phyloP scores from a whole-genome alignment of 2,797 vertebrate genomes.

The Characodon lateralis region DNA sequence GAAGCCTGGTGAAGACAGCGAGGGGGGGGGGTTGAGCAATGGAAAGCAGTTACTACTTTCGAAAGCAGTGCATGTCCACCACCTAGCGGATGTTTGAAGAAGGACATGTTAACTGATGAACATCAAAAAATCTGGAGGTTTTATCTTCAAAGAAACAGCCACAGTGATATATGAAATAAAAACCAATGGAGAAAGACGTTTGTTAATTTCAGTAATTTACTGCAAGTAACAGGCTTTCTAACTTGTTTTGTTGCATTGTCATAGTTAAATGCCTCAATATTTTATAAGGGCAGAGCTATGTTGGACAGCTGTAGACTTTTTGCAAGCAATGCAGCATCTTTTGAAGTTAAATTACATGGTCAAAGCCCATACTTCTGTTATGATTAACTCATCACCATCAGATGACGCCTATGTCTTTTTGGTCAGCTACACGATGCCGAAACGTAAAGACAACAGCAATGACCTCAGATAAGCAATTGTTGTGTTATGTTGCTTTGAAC shows the following conservation, averaged over 20 bases:
- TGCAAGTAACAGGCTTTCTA: not conserved
- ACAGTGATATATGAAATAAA: not conserved
- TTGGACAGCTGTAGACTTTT: not conserved
- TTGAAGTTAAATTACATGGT: too few relatives aligned
- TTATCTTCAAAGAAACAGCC: not conserved
- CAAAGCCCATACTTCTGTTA: too few relatives aligned
- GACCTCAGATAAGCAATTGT: too few relatives aligned
- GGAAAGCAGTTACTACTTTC: not conserved
- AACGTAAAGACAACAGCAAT: too few relatives aligned
- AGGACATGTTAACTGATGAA: not conserved
- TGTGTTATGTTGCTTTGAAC: too few relatives aligned
- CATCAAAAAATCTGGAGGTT: too few relatives aligned
- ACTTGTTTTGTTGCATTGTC: not conserved
- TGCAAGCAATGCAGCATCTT: not conserved
- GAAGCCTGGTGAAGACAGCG: slow-evolving; percentile 8
- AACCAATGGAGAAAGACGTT: not conserved
- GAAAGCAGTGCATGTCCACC: slow-evolving; percentile 34
- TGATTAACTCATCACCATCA: too few relatives aligned
- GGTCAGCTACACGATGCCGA: too few relatives aligned
- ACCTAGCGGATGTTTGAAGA: slow-evolving; percentile 43
- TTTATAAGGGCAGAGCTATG: not conserved
- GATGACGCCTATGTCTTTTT: too few relatives aligned
- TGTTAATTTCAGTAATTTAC: not conserved
- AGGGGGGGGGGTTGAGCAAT: not conserved
- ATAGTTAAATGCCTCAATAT: not conserved